Conservation (phyloP, 2,113 vertebrate species). For the Natator depressus region DNA sequence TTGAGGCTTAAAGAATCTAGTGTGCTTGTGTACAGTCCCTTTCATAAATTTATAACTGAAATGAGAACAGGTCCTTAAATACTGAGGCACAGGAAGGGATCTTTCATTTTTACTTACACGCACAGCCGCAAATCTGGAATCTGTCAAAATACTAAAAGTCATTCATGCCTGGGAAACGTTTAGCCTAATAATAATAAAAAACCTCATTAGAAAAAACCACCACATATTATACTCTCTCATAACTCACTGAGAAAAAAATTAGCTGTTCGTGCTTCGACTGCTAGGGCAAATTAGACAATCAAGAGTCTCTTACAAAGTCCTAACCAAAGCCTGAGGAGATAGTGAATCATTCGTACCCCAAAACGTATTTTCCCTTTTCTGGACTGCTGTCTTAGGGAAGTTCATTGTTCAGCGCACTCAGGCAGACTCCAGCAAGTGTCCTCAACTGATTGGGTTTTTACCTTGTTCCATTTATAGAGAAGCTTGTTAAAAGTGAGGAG, state of each 20-base stretch:
- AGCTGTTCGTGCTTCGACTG: not conserved
- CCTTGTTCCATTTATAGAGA: not conserved
- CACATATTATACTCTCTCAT: not conserved
- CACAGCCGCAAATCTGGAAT: not conserved
- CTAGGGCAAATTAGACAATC: not conserved
- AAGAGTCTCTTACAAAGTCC: not conserved
- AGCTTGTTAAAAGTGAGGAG: not conserved
- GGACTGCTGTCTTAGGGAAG: not conserved
- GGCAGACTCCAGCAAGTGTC: not conserved
- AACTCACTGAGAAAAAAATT: not conserved
- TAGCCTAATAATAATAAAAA: not conserved
- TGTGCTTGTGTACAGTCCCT: not conserved
- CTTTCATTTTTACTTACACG: not conserved
- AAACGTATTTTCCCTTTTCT: not conserved
- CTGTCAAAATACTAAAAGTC: not conserved
- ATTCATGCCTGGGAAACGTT: not conserved
- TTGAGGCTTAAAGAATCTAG: not conserved
- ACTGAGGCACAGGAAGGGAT: not conserved
- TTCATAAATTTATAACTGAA: not conserved
- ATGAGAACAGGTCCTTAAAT: not conserved
- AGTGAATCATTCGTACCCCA: not conserved
- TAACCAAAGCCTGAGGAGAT: not conserved
- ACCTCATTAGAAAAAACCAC: not conserved
- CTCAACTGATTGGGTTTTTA: conserved; percentile 5
- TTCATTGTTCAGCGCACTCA: not conserved